Evolutionary conservation across 2,797 vertebrate species (phyloP).

Genomic region (Carduelis carduelis): DNA sequence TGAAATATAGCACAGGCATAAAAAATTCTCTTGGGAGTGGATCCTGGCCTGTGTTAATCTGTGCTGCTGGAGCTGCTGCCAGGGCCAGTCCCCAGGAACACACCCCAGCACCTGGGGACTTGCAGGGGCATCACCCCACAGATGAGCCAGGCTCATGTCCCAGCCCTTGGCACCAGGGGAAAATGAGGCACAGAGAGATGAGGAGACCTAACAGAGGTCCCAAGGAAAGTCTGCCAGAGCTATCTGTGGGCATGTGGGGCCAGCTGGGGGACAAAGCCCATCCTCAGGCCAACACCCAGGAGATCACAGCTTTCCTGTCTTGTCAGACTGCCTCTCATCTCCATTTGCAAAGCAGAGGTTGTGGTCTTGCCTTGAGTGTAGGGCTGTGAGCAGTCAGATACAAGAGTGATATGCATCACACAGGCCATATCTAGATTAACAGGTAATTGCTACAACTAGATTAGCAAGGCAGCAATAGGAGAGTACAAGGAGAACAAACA

Average conservation of each 20-base stretch:
- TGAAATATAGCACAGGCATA: not conserved
- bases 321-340: not conserved
- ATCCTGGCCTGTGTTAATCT: not conserved
- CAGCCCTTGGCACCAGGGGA: not conserved
- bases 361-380: not conserved
- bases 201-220: not conserved
- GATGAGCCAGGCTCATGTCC: not conserved
- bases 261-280: not conserved
- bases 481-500: not conserved
- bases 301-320: not conserved
- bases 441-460: slow-evolving; percentile 13
- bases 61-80: not conserved
- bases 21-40: not conserved
- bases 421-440: not conserved
- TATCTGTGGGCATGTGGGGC: not conserved
- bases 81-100: not conserved
- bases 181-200: not conserved
- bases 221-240: not conserved
- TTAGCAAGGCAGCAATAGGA: not conserved
- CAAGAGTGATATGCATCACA: not conserved
- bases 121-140: not conserved
- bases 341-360: not conserved
- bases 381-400: not conserved
- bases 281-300: not conserved
- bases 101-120: not conserved